Conservation (phyloP, 2,113 vertebrate species). For the Sylvia atricapilla region DNA sequence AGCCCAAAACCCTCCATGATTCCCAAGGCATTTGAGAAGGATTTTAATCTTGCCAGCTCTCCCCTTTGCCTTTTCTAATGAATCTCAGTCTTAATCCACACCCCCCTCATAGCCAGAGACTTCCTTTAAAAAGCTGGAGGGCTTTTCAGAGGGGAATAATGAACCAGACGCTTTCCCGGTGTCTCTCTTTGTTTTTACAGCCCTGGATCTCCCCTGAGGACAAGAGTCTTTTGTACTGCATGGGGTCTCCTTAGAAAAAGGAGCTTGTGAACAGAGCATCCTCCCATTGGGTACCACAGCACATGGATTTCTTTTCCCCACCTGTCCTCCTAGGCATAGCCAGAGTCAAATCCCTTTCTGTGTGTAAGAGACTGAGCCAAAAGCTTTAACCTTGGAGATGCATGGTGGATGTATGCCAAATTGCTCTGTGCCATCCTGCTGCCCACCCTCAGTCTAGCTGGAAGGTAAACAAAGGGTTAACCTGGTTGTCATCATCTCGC, state of each 20-base stretch:
- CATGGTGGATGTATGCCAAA: not conserved
- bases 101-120: not conserved
- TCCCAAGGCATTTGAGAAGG: not conserved
- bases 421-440: not conserved
- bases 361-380: not conserved
- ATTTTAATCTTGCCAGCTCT: slow-evolving; percentile 28
- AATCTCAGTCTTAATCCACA: slow-evolving; percentile 24
- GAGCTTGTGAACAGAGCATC: slow-evolving; percentile 59
- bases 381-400: slow-evolving; percentile 11
- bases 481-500: slow-evolving; percentile 1
- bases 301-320: not conserved
- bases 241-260: slow-evolving; percentile 37
- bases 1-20: not conserved
- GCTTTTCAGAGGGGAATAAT: slow-evolving; percentile 56
- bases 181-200: slow-evolving; percentile 54
- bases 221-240: slow-evolving; percentile 46
- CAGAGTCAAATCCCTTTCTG: not conserved
- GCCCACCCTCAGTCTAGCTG: not conserved
- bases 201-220: slow-evolving; percentile 46
- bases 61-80: slow-evolving; percentile 28
- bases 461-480: slow-evolving; percentile 21
- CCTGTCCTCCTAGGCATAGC: slow-evolving; percentile 13
- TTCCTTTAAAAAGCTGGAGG: slow-evolving; percentile 43
- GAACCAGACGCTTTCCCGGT: slow-evolving; percentile 62
- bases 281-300: slow-evolving; percentile 14